A percentile compares a stretch with the other conserved stretches of the same genome.
Conservation (phyloP, 2,797 vertebrate genomes). For the Hydrolagus colliei region DNA sequence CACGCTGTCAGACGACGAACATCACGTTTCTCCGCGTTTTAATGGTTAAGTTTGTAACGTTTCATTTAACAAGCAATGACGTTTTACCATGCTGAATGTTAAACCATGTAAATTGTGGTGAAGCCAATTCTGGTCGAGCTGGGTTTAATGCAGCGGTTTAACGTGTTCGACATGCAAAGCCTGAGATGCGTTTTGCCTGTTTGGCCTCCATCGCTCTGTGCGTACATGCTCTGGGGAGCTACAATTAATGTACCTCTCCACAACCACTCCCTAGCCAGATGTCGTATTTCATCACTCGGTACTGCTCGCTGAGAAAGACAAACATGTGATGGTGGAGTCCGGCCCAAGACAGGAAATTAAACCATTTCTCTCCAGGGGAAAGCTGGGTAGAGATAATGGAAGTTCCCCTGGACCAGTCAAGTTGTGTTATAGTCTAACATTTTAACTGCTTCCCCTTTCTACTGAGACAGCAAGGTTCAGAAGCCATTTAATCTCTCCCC, state of each 20-base stretch:
- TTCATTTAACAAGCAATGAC: background rate
- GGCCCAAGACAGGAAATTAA: slow-evolving; percentile 35
- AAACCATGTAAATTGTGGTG: slow-evolving; percentile 3
- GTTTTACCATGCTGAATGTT: background rate
- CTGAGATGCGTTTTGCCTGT: slow-evolving; percentile 35
- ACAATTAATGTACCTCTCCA: slow-evolving; percentile 52
- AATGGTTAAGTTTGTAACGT: background rate
- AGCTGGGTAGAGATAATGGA: slow-evolving; percentile 26
- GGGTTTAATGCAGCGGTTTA: slow-evolving; percentile 15
- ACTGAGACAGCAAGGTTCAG: slow-evolving; percentile 53
- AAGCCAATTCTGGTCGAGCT: background rate
- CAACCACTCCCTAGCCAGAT: slow-evolving; percentile 47
- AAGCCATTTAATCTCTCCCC: slow-evolving; percentile 59
- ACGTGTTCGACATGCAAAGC: background rate
- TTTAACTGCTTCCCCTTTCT: slow-evolving; percentile 38
- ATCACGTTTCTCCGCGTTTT: background rate
- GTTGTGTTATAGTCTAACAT: slow-evolving; percentile 32
- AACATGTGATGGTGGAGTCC: slow-evolving; percentile 36
- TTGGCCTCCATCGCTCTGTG: slow-evolving; percentile 39
- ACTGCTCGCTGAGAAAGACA: slow-evolving; percentile 36
- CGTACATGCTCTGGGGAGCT: slow-evolving; percentile 38
- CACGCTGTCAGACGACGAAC: too few species aligned
- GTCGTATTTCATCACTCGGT: slow-evolving; percentile 47
- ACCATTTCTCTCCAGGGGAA: slow-evolving; percentile 31
- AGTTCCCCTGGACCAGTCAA: slow-evolving; percentile 31